phyloP scores from a whole-genome alignment of 2,113 vertebrate species.

The Tyto alba region DNA sequence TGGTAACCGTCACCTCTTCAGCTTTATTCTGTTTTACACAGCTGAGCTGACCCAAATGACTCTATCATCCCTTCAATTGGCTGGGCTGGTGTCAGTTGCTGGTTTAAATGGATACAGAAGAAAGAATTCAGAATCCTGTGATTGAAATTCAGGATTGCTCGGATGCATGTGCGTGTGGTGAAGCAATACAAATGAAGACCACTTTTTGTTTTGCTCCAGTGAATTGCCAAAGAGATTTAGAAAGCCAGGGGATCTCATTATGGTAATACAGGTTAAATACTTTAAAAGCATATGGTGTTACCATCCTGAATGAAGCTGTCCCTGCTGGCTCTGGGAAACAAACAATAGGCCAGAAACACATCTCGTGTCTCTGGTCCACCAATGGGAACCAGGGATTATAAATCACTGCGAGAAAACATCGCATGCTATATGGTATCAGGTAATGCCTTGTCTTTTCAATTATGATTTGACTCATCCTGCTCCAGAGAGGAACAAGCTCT shows the following conservation, averaged over 20 bases:
- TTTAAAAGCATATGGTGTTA: conserved; percentile 38
- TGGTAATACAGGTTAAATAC: conserved; percentile 57
- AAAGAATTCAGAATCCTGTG: not conserved
- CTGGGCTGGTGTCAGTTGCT: not conserved
- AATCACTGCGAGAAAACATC: not conserved
- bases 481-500: not conserved
- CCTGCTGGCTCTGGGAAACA: not conserved
- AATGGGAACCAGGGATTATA: not conserved
- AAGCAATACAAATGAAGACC: conserved; percentile 26
- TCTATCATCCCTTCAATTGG: not conserved
- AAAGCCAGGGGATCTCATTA: conserved; percentile 50
- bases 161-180: not conserved
- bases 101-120: conserved; percentile 32
- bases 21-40: conserved; percentile 21
- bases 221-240: conserved; percentile 43
- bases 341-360: conserved; percentile 32
- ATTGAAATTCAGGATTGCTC: conserved; percentile 17
- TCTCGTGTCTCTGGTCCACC: not conserved
- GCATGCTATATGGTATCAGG: not conserved
- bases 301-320: conserved; percentile 40
- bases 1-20: not conserved
- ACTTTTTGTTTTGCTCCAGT: conserved; percentile 48
- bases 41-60: not conserved
- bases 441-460: conserved; percentile 36
- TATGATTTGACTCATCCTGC: conserved; percentile 14